A percentile compares a stretch with the other conserved stretches of the same genome.
phyloP scores from a whole-genome alignment of 2,113 vertebrate genomes.

The Ceyx margarethae region DNA sequence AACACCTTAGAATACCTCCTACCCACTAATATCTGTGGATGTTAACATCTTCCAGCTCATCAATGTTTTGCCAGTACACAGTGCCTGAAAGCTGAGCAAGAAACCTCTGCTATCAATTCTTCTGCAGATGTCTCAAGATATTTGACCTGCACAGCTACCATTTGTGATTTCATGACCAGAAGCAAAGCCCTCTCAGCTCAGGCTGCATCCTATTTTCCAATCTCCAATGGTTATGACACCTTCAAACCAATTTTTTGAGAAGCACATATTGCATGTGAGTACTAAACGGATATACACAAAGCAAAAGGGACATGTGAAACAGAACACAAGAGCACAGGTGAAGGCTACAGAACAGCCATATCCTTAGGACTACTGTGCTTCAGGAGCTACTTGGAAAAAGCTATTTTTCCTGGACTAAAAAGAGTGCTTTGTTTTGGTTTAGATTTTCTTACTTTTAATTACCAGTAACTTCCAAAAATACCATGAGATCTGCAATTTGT shows the following conservation, averaged over 20 bases:
- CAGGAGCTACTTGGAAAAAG: background rate
- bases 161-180: background rate
- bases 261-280: fast-evolving
- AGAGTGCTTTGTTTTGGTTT: background rate
- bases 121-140: background rate
- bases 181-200: background rate
- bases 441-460: background rate
- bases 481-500: background rate
- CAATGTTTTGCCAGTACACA: background rate
- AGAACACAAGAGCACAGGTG: background rate
- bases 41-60: background rate
- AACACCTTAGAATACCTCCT: background rate
- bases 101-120: background rate
- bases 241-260: background rate
- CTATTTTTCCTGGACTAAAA: background rate
- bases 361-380: background rate
- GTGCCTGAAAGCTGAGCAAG: fast-evolving
- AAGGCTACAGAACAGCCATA: background rate
- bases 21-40: background rate
- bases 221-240: background rate
- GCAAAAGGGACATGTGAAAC: background rate
- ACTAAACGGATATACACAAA: background rate
- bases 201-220: background rate
- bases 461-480: background rate
- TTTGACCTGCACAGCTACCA: fast-evolving